A percentile compares a stretch with the other conserved stretches of the same genome.
phyloP scores from a whole-genome alignment of 1,140 invertebrate genomes.

The Notospermus geniculatus region DNA sequence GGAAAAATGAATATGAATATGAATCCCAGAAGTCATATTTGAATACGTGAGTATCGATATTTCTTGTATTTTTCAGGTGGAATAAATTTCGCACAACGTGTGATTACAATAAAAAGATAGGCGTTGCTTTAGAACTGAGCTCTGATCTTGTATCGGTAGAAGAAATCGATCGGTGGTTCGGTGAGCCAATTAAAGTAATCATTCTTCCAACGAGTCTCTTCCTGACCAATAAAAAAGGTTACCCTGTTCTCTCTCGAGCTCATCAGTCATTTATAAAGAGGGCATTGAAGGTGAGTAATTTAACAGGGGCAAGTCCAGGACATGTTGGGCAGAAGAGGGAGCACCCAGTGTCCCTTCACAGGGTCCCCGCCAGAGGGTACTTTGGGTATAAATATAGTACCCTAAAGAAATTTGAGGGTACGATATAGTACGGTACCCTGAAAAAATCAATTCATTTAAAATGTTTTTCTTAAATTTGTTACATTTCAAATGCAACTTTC shows the following conservation, averaged over 20 bases:
- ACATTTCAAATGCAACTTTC: too few relatives aligned
- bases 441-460: too few relatives aligned
- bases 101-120: slow-evolving; percentile 73
- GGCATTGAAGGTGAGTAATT: slow-evolving; percentile 43
- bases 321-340: neutral
- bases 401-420: too few relatives aligned
- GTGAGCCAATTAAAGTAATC: slow-evolving; percentile 86
- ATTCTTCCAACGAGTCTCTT: slow-evolving; percentile 81
- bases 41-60: neutral
- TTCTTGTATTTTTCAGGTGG: slow-evolving; percentile 65
- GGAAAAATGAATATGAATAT: too few relatives aligned
- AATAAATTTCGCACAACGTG: slow-evolving; percentile 75
- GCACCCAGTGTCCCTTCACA: too few relatives aligned
- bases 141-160: slow-evolving; percentile 67
- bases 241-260: slow-evolving; percentile 80
- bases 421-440: too few relatives aligned
- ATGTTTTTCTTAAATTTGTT: too few relatives aligned
- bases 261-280: slow-evolving; percentile 74
- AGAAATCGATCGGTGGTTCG: slow-evolving; percentile 80
- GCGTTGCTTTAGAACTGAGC: slow-evolving; percentile 67
- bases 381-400: too few relatives aligned
- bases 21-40: neutral
- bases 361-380: too few relatives aligned
- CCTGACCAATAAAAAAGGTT: slow-evolving; percentile 69
- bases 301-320: slow-evolving; percentile 2